Conservation (phyloP, 2,113 vertebrate species). For the Callaeas wilsoni region DNA sequence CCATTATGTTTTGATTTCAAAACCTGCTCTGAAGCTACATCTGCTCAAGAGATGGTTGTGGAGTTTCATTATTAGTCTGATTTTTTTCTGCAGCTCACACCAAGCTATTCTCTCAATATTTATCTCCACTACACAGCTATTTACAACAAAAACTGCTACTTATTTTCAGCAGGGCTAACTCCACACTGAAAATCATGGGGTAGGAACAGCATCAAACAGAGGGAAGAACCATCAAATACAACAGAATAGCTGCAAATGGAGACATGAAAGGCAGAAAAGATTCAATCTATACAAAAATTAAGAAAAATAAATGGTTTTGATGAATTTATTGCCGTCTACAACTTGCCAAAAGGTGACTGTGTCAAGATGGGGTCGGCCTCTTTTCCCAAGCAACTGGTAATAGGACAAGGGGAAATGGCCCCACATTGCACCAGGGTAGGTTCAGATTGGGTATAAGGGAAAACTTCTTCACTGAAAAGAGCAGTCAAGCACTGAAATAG, state of each 20-base stretch:
- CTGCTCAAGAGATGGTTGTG: neutral
- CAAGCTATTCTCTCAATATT: neutral
- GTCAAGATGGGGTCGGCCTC: accelerated
- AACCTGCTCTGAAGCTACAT: neutral
- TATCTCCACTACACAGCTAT: neutral
- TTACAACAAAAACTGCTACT: neutral
- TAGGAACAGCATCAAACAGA: neutral
- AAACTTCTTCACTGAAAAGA: neutral
- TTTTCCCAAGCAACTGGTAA: neutral
- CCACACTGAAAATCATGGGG: neutral
- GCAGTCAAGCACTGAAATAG: neutral
- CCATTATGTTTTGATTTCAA: neutral
- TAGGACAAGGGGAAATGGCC: neutral
- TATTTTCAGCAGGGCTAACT: neutral
- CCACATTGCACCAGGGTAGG: neutral
- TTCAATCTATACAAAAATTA: neutral
- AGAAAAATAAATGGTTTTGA: neutral
- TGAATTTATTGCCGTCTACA: neutral
- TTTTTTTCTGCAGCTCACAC: neutral
- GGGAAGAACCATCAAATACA: neutral
- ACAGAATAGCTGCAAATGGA: neutral
- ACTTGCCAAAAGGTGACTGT: neutral
- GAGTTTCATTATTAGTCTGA: neutral
- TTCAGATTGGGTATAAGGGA: too few relatives aligned
- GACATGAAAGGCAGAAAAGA: neutral